Percentiles rank a stretch among this genome's conserved stretches.
Conservation (phyloP, 1,140 invertebrate species). For the Hormaphis cornu region DNA sequence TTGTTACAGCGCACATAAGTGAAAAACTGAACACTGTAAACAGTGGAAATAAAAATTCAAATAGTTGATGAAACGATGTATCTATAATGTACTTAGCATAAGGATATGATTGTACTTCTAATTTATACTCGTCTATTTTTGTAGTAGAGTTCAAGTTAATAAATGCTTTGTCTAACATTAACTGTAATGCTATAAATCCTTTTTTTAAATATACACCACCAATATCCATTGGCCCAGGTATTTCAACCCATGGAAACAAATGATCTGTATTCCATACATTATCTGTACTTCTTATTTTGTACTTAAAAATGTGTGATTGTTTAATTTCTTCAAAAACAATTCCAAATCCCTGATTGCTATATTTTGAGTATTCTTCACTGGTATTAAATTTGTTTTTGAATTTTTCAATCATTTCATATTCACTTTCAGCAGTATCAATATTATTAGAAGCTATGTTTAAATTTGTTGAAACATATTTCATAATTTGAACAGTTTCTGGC, state of each 20-base stretch:
- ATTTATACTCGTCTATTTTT: too few species aligned
- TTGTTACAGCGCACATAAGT: background rate
- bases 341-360: too few species aligned
- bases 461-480: too few species aligned
- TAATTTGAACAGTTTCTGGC: too few species aligned
- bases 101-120: too few species aligned
- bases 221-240: background rate
- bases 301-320: conserved; percentile 5
- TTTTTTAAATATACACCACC: background rate
- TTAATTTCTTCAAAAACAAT: background rate
- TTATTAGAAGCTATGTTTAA: too few species aligned
- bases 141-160: conserved; percentile 18
- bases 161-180: conserved; percentile 22
- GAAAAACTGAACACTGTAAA: conserved; percentile 19
- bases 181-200: conserved; percentile 28
- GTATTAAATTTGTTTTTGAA: background rate
- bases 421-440: too few species aligned
- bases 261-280: background rate
- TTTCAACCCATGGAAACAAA: conserved; percentile 2
- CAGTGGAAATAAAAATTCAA: background rate
- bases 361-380: too few species aligned
- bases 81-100: too few species aligned
- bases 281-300: conserved; percentile 2
- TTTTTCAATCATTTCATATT: too few species aligned
- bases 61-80: too few species aligned